Evolutionary conservation across 2,113 vertebrate genomes (phyloP), one percentile per base, ranked within the genome.

Genomic region (Malurus melanocephalus): DNA sequence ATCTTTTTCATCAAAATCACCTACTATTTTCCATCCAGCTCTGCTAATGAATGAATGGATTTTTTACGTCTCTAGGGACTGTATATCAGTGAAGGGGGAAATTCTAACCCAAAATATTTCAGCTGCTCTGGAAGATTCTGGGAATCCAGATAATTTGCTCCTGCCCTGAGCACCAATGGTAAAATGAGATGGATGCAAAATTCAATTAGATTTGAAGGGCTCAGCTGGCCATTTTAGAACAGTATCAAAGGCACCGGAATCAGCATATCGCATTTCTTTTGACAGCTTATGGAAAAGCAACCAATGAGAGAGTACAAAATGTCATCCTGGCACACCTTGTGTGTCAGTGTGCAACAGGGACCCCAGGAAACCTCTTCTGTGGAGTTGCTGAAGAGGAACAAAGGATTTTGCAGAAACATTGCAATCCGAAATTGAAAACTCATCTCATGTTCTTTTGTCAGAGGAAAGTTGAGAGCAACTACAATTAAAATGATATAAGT

Each of bases 181-280:
- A 86, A 77, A 90, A 67, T 84, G 73, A 94, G 88, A 94, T 93
- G 69, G 90, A 94, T 93, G 80, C 71, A 93, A 93, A 92, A 94
- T 90, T 95, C 84, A 90, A 88, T 90, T 90, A 95, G 33, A 75
- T 86, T 82, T 87, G 89, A 94, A 93, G 62, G 80, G 78, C 92
- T 95, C 94, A 95, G 89, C 91, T 94, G 80, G 92, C 80, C 90
- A 94, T 84, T 94, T 94, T 88, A 94, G 77, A 93, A 93, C 57
- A 67, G 60, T 35, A 88, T 93, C 94, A 95, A 93, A 94, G 92
- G 26, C 84, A 81, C 17, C 92, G 74, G 73, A 80, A 95, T 90
- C 84, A 85, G 89, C 62, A 59, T 85, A 93, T 76, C 8, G 0
- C 60, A 88, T 87, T 92, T 62, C 32, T 80, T 93, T 85, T 76